Evolutionary conservation across 1,140 invertebrate genomes (phyloP).

Genomic region (Habropoda laboriosa): DNA sequence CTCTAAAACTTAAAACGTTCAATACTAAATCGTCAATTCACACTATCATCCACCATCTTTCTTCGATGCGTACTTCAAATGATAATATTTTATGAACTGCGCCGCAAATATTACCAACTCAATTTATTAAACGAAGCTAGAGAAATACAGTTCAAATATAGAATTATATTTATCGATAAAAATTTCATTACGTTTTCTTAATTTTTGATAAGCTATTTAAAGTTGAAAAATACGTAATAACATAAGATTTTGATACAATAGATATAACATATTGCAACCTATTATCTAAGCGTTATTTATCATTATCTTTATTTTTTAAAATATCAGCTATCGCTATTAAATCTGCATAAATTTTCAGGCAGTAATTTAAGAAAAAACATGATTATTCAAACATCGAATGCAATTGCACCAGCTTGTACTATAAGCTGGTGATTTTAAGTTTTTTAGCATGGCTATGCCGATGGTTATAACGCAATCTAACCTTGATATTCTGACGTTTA

Average conservation of each 20-base stretch:
- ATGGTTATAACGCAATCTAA: constrained; percentile 33
- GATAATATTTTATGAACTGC: neutral
- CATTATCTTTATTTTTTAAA: neutral
- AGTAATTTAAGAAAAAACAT: neutral
- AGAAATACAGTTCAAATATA: no score
- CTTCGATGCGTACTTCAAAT: constrained; percentile 18
- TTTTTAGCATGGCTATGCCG: neutral
- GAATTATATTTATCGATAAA: no score
- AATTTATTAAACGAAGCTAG: neutral
- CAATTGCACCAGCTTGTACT: neutral
- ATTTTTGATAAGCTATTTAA: no score
- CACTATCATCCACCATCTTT: constrained; percentile 5
- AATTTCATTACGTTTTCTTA: no score
- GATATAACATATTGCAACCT: no score
- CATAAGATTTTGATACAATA: no score
- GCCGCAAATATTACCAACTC: neutral
- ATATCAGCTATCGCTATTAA: neutral
- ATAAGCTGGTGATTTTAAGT: neutral
- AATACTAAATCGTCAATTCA: neutral
- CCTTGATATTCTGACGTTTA: constrained; percentile 54
- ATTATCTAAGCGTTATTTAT: no score
- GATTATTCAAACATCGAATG: neutral
- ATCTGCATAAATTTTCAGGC: neutral
- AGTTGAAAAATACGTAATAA: no score
- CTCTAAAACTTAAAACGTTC: neutral